Evolutionary conservation across 2,113 vertebrate genomes (phyloP).

Genomic region (Aphyosemion australe): DNA sequence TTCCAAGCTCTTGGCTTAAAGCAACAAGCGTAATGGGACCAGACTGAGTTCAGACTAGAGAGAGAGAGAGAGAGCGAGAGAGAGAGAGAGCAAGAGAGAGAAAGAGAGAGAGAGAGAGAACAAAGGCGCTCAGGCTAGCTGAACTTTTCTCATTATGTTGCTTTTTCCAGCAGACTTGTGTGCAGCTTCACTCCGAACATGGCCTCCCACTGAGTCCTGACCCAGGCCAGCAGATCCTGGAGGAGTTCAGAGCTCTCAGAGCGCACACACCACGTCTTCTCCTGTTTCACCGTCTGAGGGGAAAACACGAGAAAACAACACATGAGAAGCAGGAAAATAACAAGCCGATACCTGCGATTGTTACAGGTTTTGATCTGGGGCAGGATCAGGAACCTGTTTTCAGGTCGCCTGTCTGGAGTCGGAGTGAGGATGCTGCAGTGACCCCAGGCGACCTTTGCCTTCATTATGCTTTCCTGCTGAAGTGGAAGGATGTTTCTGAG

Average conservation of each 20-base stretch:
- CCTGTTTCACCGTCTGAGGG: slow-evolving; percentile 79
- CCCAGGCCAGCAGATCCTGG: slow-evolving; percentile 82
- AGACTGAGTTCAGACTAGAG: slow-evolving; percentile 32
- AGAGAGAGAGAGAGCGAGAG: slow-evolving; percentile 3
- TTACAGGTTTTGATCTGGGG: neutral
- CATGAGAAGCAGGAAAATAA: slow-evolving; percentile 1
- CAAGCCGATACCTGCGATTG: neutral
- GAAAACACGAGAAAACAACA: slow-evolving; percentile 1
- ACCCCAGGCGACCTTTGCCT: neutral
- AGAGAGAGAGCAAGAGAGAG: too few species aligned
- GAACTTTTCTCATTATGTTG: slow-evolving; percentile 1
- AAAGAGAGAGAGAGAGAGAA: slow-evolving; percentile 8
- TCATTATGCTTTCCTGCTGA: neutral
- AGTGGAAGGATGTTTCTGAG: neutral
- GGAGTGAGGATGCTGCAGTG: neutral
- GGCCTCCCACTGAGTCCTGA: slow-evolving; percentile 86
- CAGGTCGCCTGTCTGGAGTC: neutral
- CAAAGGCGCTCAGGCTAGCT: slow-evolving; percentile 32
- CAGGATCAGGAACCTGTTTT: neutral
- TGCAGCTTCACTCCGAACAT: slow-evolving; percentile 86
- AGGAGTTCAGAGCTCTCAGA: slow-evolving; percentile 79
- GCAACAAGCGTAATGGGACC: slow-evolving; percentile 30
- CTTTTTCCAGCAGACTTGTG: slow-evolving; percentile 63
- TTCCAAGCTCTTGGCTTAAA: slow-evolving; percentile 35
- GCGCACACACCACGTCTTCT: slow-evolving; percentile 84